Evolutionary conservation across 2,113 vertebrate species (phyloP).

Genomic region (Cryptotis parvus): DNA sequence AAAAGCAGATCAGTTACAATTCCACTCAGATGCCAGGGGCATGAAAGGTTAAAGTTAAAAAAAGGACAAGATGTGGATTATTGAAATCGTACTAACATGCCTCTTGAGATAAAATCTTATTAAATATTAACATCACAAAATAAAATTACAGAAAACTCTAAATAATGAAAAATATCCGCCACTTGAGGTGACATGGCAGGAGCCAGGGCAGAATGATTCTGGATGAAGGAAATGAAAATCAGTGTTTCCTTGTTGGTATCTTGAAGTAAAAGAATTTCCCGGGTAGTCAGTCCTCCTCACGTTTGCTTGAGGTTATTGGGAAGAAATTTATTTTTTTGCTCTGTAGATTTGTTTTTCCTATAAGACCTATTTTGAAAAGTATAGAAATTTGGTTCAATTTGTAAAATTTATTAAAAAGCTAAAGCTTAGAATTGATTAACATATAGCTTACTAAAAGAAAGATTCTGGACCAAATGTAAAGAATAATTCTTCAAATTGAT

Average conservation of each 20-base stretch:
- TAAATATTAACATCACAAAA: constrained; percentile 75
- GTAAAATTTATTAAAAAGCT: constrained; percentile 53
- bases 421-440: constrained; percentile 54
- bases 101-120: constrained; percentile 51
- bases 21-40: background rate
- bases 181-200: background rate
- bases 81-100: constrained; percentile 56
- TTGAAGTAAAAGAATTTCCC: constrained; percentile 48
- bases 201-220: constrained; percentile 27
- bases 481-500: constrained; percentile 27
- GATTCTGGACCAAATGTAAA: constrained; percentile 11
- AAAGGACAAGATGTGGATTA: constrained; percentile 30
- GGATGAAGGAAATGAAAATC: constrained; percentile 29
- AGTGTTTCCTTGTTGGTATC: constrained; percentile 8
- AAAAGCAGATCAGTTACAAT: background rate
- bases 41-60: constrained; percentile 48
- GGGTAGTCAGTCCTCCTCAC: background rate
- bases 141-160: constrained; percentile 71
- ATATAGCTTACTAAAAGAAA: constrained; percentile 21
- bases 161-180: constrained; percentile 73
- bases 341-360: constrained; percentile 13
- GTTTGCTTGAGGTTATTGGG: constrained; percentile 35
- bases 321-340: constrained; percentile 27
- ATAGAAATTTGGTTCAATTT: constrained; percentile 29
- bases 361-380: constrained; percentile 49